phyloP scores from a whole-genome alignment of 2,888 invertebrate species.

The Listrodromus nycthemerus region DNA sequence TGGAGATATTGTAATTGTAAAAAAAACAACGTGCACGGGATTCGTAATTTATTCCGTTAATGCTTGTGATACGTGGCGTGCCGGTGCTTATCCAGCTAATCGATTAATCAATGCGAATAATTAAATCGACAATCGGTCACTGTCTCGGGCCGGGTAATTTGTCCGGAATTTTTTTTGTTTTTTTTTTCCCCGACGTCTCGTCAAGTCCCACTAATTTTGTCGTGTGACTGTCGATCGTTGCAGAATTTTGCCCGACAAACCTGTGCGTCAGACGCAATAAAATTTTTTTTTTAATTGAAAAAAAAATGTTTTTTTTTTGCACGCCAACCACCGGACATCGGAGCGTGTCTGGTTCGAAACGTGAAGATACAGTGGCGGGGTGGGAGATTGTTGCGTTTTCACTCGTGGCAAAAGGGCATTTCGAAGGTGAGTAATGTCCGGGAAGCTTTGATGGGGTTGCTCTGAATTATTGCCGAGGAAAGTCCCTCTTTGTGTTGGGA shows the following conservation, averaged over 20 bases:
- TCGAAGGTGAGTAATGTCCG: slow-evolving; percentile 30
- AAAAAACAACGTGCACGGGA: slow-evolving; percentile 52
- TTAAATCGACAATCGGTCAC: slow-evolving; percentile 47
- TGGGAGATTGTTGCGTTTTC: slow-evolving; percentile 43
- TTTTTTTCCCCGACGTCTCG: not conserved
- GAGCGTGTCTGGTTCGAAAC: slow-evolving; percentile 20
- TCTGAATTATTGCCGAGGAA: slow-evolving; percentile 40
- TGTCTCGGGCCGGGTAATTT: slow-evolving; percentile 33
- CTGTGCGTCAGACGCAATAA: slow-evolving; percentile 7
- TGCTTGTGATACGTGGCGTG: slow-evolving; percentile 39
- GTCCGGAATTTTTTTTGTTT: not conserved
- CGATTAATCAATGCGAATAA: slow-evolving; percentile 27
- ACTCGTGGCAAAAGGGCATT: slow-evolving; percentile 26
- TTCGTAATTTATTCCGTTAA: slow-evolving; percentile 30
- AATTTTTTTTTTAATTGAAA: not conserved
- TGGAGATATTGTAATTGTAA: slow-evolving; percentile 38
- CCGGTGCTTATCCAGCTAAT: slow-evolving; percentile 30
- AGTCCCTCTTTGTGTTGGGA: slow-evolving; percentile 43
- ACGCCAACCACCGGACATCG: slow-evolving; percentile 35
- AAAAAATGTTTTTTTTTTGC: not conserved
- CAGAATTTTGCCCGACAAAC: not conserved
- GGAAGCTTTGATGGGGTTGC: slow-evolving; percentile 35
- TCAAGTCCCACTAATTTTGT: not conserved
- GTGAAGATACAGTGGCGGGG: slow-evolving; percentile 22
- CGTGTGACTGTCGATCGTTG: slow-evolving; percentile 3